phyloP scores from a whole-genome alignment of 1,140 invertebrate species.

The Mesaphorura yosii region DNA sequence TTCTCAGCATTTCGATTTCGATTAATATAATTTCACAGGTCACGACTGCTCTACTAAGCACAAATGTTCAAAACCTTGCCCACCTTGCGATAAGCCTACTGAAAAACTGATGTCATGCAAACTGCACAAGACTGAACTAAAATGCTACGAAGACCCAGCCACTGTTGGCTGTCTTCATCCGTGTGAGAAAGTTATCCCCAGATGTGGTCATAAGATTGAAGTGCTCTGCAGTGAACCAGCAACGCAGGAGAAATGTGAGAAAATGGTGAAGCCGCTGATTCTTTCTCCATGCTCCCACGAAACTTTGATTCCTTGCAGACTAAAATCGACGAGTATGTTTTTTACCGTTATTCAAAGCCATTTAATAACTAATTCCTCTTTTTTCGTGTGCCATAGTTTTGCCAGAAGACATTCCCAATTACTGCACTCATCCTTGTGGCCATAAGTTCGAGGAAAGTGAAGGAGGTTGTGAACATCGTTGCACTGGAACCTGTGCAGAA shows the following conservation, averaged over 20 bases:
- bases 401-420: slow-evolving; percentile 9
- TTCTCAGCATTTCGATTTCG: no score
- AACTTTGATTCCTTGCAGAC: slow-evolving; percentile 18
- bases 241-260: slow-evolving; percentile 13
- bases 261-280: not conserved
- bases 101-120: slow-evolving; percentile 9
- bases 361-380: not conserved
- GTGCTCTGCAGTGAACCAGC: slow-evolving; percentile 16
- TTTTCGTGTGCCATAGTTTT: not conserved
- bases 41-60: slow-evolving; percentile 19
- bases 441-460: slow-evolving; percentile 9
- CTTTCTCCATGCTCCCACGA: slow-evolving; percentile 20
- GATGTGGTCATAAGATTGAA: slow-evolving; percentile 23
- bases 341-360: no score
- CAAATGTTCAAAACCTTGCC: slow-evolving; percentile 14
- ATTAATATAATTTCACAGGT: no score
- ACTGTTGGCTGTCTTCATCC: slow-evolving; percentile 3
- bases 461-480: slow-evolving; percentile 21
- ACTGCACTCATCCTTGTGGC: slow-evolving; percentile 22
- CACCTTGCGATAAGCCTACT: slow-evolving; percentile 17
- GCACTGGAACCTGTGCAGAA: slow-evolving; percentile 43
- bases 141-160: slow-evolving; percentile 8
- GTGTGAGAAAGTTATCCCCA: slow-evolving; percentile 10
- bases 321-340: slow-evolving; percentile 5
- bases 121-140: slow-evolving; percentile 6